Conservation (phyloP, 2,888 invertebrate species). For the Mechanitis messenoides region DNA sequence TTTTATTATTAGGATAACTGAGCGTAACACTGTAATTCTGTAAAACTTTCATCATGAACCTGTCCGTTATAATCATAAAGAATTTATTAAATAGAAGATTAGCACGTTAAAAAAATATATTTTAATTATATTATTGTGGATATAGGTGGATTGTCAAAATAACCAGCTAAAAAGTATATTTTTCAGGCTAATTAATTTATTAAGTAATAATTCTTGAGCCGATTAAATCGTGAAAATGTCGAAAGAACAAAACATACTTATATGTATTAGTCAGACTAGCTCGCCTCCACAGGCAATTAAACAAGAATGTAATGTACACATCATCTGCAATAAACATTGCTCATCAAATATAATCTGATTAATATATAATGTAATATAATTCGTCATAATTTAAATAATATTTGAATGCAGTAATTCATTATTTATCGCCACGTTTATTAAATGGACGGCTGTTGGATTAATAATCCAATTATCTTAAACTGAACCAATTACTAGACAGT, state of each 20-base stretch:
- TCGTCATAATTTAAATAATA: neutral
- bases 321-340: neutral
- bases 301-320: constrained; percentile 1
- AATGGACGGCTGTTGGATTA: constrained; percentile 33
- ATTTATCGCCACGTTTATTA: neutral
- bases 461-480: constrained; percentile 49
- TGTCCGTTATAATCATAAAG: too few relatives aligned
- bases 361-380: neutral
- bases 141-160: too few relatives aligned
- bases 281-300: constrained; percentile 5
- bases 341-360: neutral
- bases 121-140: too few relatives aligned
- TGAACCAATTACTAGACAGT: constrained; percentile 47
- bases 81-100: too few relatives aligned
- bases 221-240: neutral
- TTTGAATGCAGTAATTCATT: neutral
- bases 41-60: too few relatives aligned
- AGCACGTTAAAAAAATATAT: too few relatives aligned
- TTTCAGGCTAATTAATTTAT: too few relatives aligned
- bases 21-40: too few relatives aligned
- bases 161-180: too few relatives aligned
- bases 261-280: neutral
- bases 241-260: constrained; percentile 4
- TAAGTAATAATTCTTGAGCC: neutral
- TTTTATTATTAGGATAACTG: too few relatives aligned